Base-by-base conservation (phyloP, 2,113 vertebrate genomes). In the Camelus bactrianus region DNA sequence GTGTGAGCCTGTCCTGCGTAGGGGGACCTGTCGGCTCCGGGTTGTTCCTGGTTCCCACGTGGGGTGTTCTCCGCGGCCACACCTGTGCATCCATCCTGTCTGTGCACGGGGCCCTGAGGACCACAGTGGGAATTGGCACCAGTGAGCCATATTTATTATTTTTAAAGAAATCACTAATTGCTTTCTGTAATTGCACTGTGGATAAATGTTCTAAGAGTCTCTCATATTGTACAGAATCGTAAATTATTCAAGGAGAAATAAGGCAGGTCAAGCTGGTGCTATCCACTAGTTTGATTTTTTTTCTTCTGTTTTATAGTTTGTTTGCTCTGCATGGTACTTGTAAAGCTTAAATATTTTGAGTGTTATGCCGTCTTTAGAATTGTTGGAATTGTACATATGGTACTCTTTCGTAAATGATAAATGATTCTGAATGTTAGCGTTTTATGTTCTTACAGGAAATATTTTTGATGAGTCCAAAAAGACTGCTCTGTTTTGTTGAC, bases 181-280 rank as follows among this genome's bases (percentile, higher is more conserved):
- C 98, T 98, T 97, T 98, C 97, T 98, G 97, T 98, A 95, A 98
- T 98, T 98, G 98, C 98, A 98, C 98, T 99, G 98, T 97, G 97
- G 97, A 92, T 97, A 98, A 96, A 97, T 97, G 97, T 98, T 97
- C 98, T 95, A 82, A 96, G 97, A 93, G 98, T 98, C 98, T 93
- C 97, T 96, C 93, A 85, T 97, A 82, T 56, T 98, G 98, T 99
- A 98, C 97, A 99, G 98, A 98, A 98, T 95, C 96, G 95, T 97
- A 96, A 98, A 88, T 98, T 98, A 98, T 97, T 98, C 83, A 89
- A 97, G 96, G 96, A 98, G 38, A 94, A 97, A 72, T 32, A 81
- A 96, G 97, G 97, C 98, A 95, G 98, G 97, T 98, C 98, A 98
- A 96, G 98, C 98, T 97, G 98, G 98, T 97, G 97, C 96, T 85